Evolutionary conservation across 2,888 invertebrate genomes (phyloP), one percentile per base, ranked within the genome.

Genomic region (Alentia gelatinosa): DNA sequence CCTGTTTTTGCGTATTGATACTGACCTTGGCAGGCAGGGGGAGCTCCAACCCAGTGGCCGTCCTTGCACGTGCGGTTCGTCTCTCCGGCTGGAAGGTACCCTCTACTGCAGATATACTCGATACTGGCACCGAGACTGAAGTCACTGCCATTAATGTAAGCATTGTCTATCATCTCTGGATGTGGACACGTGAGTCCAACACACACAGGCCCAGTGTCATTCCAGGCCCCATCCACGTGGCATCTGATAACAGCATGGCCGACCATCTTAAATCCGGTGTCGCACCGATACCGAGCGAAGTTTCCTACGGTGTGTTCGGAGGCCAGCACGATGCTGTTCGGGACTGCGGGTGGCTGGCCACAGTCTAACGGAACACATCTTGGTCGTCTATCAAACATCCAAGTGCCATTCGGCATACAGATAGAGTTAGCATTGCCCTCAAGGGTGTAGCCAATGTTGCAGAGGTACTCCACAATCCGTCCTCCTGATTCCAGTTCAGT

Each of bases 171-270:
- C 5, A 30, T 15, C 23, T 63, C 63, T 1, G 89, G 89, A 1
- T 91, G 93, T 0, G 93, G 92, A 92, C 94, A 94, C 19, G 92
- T 92, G 5, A 94, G 92, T 30, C 90, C 91, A 83, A 93, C 92
- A 93, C 96, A 96, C 0, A 89, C 40, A 1, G 95, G 95, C 7
- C 92, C 90, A 15, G 92, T 74, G 1, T 93, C 93, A 89, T 94
- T 94, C 96, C 96, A 96, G 0, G 89, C 91, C n/a, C 94, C 95
- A 19, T 93, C 93, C 30, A 94, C 94, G 19, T 94, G 91, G 90
- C 95, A 95, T 30, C 39, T 35, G 37, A 89, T 39, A 23, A 90
- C 47, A 33, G 23, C 26, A 33, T 42, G 47, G 26, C 56, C 37
- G 19, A 68, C 88, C 50, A 90, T 33, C n/a, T 86, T 90, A 35